phyloP scores from a whole-genome alignment of 1,140 invertebrate genomes.

The Drosophila malerkotliana region DNA sequence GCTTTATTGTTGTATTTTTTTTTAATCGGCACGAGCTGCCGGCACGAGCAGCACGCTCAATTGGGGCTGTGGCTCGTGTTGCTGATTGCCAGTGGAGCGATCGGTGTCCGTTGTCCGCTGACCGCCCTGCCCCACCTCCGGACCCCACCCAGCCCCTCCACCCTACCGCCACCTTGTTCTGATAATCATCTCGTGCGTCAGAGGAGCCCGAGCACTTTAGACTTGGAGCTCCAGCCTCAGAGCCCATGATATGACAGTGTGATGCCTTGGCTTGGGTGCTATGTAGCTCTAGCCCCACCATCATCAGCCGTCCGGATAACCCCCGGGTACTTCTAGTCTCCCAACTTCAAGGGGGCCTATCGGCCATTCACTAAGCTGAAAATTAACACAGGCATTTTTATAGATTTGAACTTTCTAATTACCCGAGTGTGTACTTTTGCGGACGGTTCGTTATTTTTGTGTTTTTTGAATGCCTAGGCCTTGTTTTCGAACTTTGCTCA shows the following conservation, averaged over 20 bases:
- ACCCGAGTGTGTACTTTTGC: constrained; percentile 10
- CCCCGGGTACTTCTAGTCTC: background rate
- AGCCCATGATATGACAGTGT: constrained; percentile 24
- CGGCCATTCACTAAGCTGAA: constrained; percentile 32
- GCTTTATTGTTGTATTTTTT: constrained; percentile 11
- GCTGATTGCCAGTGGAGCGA: constrained; percentile 55
- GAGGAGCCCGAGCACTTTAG: constrained; percentile 60
- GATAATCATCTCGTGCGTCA: constrained; percentile 82
- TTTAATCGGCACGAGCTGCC: constrained; percentile 60
- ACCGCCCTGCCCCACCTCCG: constrained; percentile 10
- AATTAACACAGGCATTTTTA: constrained; percentile 45
- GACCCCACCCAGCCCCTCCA: constrained; percentile 2
- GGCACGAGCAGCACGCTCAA: constrained; percentile 76
- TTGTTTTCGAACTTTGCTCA: constrained; percentile 24
- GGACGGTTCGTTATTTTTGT: constrained; percentile 13
- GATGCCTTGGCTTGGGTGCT: constrained; percentile 30
- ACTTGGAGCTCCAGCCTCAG: constrained; percentile 37
- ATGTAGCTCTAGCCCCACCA: background rate
- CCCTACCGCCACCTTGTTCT: constrained; percentile 7
- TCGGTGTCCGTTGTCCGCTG: constrained; percentile 15
- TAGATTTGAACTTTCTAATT: constrained; percentile 51
- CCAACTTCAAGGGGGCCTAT: constrained; percentile 1
- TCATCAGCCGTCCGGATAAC: background rate
- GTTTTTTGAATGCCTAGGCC: constrained; percentile 13
- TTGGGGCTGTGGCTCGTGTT: constrained; percentile 71